Evolutionary conservation across 2,797 vertebrate genomes (phyloP), one percentile per base, ranked within the genome.

Genomic region (Hapalemur alaotrensis): DNA sequence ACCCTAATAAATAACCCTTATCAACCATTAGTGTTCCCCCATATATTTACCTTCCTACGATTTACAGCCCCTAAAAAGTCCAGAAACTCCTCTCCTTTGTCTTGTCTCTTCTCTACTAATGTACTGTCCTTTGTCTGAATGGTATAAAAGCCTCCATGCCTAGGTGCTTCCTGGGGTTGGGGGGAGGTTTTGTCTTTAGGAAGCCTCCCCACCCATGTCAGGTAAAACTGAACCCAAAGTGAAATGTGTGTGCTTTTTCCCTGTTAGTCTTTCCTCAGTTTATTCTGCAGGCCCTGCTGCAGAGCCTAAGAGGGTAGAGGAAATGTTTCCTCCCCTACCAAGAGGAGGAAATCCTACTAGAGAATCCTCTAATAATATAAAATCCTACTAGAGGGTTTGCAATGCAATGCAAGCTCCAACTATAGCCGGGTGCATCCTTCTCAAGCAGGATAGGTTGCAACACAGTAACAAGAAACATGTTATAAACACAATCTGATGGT

Each of bases 401-500:
- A 14, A 4, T 0, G 30, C 23, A 6, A 25, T 9, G 82, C 1
- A 32, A 13, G 2, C 25, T 41, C 7, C 30, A 25, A 30, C 22
- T 13, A 0, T 0, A 14, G 15, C 43, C 23, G 2, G 59, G 7
- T 28, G 38, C 46, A 17, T 57, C 32, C 7, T 41, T 69, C 4
- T 23, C 14, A 18, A 32, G 43, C 3, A 20, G 20, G 41, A 46
- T 6, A 35, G 30, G 22, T 7, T 38, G 4, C 1, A 15, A 38
- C 30, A 38, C 25, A 46, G 7, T 5, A 8, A 67, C 28, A 15
- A 13, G n/a, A 59, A 11, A 20, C 20, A 12, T 0, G 11, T 8
- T 15, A 43, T 3, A 81, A 32, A 25, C 7, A 25, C 14, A 0
- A 3, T 23, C 4, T 11, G 23, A 32, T 9, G 3, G 3, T 1